Evolutionary conservation across 37 sponge, comb jelly and placozoan genomes (phyloP).

Genomic region (Cladorhizidae sp.): DNA sequence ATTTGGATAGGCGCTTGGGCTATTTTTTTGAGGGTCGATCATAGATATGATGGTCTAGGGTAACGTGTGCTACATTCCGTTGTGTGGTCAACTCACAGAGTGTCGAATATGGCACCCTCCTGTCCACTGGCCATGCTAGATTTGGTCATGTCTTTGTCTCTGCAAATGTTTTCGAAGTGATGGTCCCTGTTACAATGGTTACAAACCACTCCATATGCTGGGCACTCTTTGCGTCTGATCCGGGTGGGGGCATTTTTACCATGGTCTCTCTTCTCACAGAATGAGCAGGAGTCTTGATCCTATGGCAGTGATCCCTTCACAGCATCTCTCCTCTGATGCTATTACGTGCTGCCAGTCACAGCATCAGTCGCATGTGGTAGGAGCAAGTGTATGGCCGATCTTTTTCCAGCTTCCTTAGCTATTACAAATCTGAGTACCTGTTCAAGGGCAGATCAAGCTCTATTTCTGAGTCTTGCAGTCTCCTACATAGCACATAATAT

Average conservation of each 20-base stretch:
- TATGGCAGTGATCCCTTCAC: conserved; percentile 8
- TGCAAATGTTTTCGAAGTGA: conserved; percentile 31
- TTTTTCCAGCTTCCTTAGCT: conserved; percentile 35
- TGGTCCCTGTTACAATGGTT: conserved; percentile 27
- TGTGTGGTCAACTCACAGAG: neutral
- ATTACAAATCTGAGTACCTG: conserved; percentile 30
- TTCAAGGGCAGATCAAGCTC: conserved; percentile 35
- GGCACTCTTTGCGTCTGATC: conserved; percentile 33
- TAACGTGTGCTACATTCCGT: neutral
- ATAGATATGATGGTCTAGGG: conserved; percentile 16
- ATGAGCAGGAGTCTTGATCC: conserved; percentile 30
- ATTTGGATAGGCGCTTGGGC: conserved; percentile 22
- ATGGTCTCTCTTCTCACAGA: conserved; percentile 31
- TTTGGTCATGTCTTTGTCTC: neutral
- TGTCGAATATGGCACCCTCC: neutral
- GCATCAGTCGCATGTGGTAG: conserved; percentile 35
- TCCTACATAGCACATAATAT: conserved; percentile 39
- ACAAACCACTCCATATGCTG: conserved; percentile 29
- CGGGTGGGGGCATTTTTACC: conserved; percentile 39
- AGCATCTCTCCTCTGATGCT: conserved; percentile 21
- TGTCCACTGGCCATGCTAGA: neutral
- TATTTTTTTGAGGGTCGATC: conserved; percentile 14
- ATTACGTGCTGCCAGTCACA: no score
- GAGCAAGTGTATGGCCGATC: conserved; percentile 37
- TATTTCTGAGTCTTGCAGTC: conserved; percentile 31